These are phyloP conservation scores for Thera britannica DNA, from an alignment of 2,888 invertebrate species.

Conservation along the genomic window DNA sequence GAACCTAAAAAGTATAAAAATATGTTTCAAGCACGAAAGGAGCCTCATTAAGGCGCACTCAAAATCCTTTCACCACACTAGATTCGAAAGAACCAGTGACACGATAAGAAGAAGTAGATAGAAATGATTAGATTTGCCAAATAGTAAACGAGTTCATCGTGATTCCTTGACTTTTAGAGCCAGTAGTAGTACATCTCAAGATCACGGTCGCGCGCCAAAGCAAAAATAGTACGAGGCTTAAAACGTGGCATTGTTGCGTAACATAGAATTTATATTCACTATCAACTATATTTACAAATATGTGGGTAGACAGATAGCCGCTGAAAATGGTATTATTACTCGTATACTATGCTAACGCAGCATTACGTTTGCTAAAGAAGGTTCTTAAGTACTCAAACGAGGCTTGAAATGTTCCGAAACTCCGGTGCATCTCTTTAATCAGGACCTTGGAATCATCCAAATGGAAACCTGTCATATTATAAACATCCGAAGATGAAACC, in stretches of 20 bases:
- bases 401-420: slow-evolving; percentile 8
- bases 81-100: no score
- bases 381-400: slow-evolving; percentile 13
- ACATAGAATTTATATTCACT: slow-evolving; percentile 18
- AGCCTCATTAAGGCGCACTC: no score
- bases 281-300: slow-evolving; percentile 6
- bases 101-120: neutral
- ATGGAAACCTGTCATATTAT: neutral
- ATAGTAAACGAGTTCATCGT: slow-evolving; percentile 38
- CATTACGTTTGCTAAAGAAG: slow-evolving; percentile 22
- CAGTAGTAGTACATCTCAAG: slow-evolving; percentile 34
- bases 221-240: slow-evolving; percentile 31
- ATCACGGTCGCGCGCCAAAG: slow-evolving; percentile 40
- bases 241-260: slow-evolving; percentile 24
- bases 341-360: slow-evolving; percentile 20
- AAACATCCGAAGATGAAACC: slow-evolving; percentile 9
- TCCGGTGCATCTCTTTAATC: slow-evolving; percentile 14
- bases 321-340: slow-evolving; percentile 23
- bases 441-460: slow-evolving; percentile 1
- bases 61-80: no score
- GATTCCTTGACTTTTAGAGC: slow-evolving; percentile 41
- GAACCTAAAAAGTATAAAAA: no score
- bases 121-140: slow-evolving; percentile 30
- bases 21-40: no score
- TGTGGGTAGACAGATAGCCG: slow-evolving; percentile 22